A percentile compares a stretch with the other conserved stretches of the same genome.
Conservation (phyloP, 2,113 vertebrate genomes). For the Entelurus aequoreus region DNA sequence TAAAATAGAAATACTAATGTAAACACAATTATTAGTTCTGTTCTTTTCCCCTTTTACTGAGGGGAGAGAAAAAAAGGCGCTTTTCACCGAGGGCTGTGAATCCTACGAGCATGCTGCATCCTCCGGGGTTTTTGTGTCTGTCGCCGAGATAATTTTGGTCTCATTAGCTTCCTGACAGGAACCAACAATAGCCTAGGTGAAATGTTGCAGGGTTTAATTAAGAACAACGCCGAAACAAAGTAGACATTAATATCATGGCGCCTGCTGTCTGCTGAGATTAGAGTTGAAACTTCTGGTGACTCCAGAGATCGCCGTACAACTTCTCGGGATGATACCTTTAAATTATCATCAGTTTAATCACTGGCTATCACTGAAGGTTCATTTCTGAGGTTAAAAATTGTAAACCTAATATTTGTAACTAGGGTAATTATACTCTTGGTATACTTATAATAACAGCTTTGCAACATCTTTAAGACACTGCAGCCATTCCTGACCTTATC, state of each 20-base stretch:
- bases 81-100: constrained; percentile 25
- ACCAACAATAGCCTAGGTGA: constrained; percentile 54
- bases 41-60: not conserved
- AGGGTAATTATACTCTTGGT: constrained; percentile 2
- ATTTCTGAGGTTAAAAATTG: not conserved
- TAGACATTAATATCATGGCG: constrained; percentile 51
- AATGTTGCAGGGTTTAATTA: constrained; percentile 60
- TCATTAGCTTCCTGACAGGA: constrained; percentile 57
- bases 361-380: not conserved
- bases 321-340: not conserved
- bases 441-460: not conserved
- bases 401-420: not conserved
- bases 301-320: not conserved
- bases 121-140: constrained; percentile 53
- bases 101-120: constrained; percentile 39
- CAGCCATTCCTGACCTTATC: not conserved
- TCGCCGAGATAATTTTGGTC: constrained; percentile 52
- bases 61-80: constrained; percentile 1
- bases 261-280: not conserved
- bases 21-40: constrained; percentile 9
- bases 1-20: constrained; percentile 11
- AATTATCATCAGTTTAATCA: constrained; percentile 4
- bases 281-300: constrained; percentile 7
- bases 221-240: constrained; percentile 40
- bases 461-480: not conserved